A percentile compares a stretch with the other conserved stretches of the same genome.
phyloP scores from a whole-genome alignment of 2,797 vertebrate genomes.

The Poliocrania exsul region DNA sequence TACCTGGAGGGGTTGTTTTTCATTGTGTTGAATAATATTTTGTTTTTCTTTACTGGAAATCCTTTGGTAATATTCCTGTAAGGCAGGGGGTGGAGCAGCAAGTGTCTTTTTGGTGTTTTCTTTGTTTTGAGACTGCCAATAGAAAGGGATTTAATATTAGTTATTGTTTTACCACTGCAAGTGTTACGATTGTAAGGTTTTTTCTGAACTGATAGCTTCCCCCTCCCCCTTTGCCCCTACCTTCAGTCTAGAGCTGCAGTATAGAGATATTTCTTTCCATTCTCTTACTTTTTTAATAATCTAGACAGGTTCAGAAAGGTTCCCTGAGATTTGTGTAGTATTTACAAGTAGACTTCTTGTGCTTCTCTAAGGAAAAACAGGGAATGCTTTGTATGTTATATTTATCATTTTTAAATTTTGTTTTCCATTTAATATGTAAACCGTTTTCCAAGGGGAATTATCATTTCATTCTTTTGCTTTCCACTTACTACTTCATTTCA shows the following conservation, averaged over 20 bases:
- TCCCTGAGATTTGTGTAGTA: background rate
- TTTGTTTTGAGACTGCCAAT: background rate
- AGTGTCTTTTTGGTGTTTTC: background rate
- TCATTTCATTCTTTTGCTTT: slow-evolving; percentile 37
- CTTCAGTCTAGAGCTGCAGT: background rate
- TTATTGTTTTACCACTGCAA: background rate
- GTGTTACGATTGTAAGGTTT: rapidly evolving
- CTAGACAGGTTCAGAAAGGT: background rate
- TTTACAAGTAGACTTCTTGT: background rate
- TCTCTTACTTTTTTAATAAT: background rate
- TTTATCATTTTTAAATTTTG: slow-evolving; percentile 22
- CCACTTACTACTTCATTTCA: slow-evolving; percentile 40
- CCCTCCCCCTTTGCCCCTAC: too few relatives aligned
- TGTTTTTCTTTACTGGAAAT: background rate
- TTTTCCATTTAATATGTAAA: slow-evolving; percentile 40
- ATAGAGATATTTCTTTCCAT: background rate
- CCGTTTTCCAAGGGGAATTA: slow-evolving; percentile 8
- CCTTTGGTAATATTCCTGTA: background rate
- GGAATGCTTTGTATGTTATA: background rate
- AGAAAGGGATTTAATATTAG: background rate
- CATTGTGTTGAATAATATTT: background rate
- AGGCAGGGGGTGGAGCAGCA: rapidly evolving
- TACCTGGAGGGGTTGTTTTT: background rate
- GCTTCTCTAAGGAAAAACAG: background rate
- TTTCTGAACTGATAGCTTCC: background rate